phyloP scores from a whole-genome alignment of 1,140 invertebrate genomes.

The Mycetomoellerius zeteki region DNA sequence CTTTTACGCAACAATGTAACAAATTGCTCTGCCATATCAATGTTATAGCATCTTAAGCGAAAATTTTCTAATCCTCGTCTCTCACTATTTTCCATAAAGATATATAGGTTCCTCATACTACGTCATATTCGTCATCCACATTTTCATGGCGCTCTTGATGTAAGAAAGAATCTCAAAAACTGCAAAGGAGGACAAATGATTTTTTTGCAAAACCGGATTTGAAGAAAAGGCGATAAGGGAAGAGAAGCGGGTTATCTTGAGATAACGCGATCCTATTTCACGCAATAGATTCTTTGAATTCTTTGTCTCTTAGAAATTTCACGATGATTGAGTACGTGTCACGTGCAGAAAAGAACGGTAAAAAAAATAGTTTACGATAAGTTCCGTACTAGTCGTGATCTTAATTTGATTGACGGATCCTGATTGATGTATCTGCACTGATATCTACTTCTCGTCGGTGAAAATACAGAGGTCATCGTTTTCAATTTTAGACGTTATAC shows the following conservation, averaged over 20 bases:
- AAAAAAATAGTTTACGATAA: background rate
- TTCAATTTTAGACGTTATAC: slow-evolving; percentile 16
- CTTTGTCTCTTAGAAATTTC: slow-evolving; percentile 48
- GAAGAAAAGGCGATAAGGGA: slow-evolving; percentile 27
- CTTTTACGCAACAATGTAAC: background rate
- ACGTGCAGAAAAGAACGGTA: background rate
- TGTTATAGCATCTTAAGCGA: slow-evolving; percentile 17
- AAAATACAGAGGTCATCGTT: slow-evolving; percentile 16
- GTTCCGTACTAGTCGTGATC: slow-evolving; percentile 17
- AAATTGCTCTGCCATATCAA: background rate
- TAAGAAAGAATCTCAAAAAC: slow-evolving; percentile 34
- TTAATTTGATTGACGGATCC: slow-evolving; percentile 31
- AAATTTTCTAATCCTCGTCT: slow-evolving; percentile 77
- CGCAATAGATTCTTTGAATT: slow-evolving; percentile 17
- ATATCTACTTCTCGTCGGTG: background rate
- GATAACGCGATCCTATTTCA: slow-evolving; percentile 38
- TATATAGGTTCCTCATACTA: slow-evolving; percentile 74
- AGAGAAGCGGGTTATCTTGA: background rate
- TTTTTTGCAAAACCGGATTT: slow-evolving; percentile 25
- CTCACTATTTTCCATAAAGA: slow-evolving; percentile 79
- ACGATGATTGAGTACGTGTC: slow-evolving; percentile 35
- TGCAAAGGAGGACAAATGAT: slow-evolving; percentile 45
- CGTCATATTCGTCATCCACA: slow-evolving; percentile 70
- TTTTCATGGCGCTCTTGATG: slow-evolving; percentile 52
- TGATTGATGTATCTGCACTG: slow-evolving; percentile 35